Evolutionary conservation across 2,113 vertebrate species (phyloP), one percentile per base, ranked within the genome.

Genomic region (Atherinomorus stipes): DNA sequence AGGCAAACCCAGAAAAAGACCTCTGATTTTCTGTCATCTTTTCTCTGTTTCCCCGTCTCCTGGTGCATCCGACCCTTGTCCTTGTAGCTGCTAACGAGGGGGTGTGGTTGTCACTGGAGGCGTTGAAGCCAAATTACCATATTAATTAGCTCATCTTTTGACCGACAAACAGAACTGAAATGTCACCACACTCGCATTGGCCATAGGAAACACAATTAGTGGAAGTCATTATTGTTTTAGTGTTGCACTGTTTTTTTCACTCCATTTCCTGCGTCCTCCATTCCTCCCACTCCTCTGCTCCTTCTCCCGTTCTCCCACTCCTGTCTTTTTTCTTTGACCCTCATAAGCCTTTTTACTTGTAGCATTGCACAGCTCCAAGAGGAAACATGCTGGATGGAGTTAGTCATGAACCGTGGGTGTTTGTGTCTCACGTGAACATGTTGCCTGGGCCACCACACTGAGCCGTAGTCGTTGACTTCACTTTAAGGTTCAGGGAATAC

Each of bases 111-210:
- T 88, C 88, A 83, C 87, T 81, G 86, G 88, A 88, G 86, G 88
- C 80, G 26, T 82, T 26, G 65, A 62, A 89, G 85, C 86, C 75
- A 77, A 88, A 93, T 93, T 90, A 89, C 78, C 90, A 91, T 92
- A 92, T 92, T 93, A 92, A 93, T 92, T 91, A 93, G 86, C 90
- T 85, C 88, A 83, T 92, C 88, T 79, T 92, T 83, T 89, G 90
- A 87, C 91, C 78, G 83, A 90, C 83, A 89, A 91, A 91, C 86
- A 86, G 88, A 85, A 77, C 86, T 80, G 80, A 93, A 93, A 93
- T 92, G 91, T 91, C 92, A 91, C 80, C 85, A 72, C 82, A 68
- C 84, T 91, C 78, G 57, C 83, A 70, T 50, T 66, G 90, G 82
- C 89, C 87, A 91, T 58, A 80, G 85, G 90, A 93, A 90, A 91